phyloP scores from a whole-genome alignment of 2,113 vertebrate species.

The Lophotis ruficrista region DNA sequence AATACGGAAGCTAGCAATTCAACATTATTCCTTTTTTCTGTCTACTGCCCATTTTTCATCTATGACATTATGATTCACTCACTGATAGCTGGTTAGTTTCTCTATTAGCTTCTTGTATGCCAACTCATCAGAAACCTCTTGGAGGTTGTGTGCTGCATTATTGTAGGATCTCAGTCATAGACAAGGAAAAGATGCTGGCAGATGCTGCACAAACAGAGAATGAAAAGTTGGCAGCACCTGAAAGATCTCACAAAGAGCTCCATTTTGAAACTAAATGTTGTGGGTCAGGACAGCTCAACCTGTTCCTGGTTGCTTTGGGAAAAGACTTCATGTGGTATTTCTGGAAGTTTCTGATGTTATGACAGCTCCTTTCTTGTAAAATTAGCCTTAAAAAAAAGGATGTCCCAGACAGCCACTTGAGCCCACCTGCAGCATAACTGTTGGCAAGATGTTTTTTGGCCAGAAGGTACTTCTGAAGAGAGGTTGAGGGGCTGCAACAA shows the following conservation, averaged over 20 bases:
- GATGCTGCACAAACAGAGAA: neutral
- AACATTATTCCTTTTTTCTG: neutral
- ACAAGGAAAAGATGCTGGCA: neutral
- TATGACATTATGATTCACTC: neutral
- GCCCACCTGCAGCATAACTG: neutral
- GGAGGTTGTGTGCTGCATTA: neutral
- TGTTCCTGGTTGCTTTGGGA: neutral
- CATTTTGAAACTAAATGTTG: neutral
- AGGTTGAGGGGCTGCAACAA: neutral
- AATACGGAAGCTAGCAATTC: neutral
- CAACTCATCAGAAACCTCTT: neutral
- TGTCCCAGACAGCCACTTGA: neutral
- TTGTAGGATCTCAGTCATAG: neutral
- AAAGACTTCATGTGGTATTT: neutral
- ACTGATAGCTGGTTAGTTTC: neutral
- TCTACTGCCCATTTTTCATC: slow-evolving; percentile 10
- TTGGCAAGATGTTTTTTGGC: neutral
- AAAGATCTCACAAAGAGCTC: neutral
- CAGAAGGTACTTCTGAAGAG: neutral
- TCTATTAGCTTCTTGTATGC: neutral
- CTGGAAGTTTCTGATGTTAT: neutral
- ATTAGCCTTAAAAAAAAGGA: neutral
- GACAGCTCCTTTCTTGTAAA: neutral
- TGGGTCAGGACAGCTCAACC: neutral
- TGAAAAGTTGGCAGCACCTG: neutral